Percentiles rank a stretch among this genome's conserved stretches.
phyloP scores from a whole-genome alignment of 2,888 invertebrate species.

The Lepidocyrtoides sp. region DNA sequence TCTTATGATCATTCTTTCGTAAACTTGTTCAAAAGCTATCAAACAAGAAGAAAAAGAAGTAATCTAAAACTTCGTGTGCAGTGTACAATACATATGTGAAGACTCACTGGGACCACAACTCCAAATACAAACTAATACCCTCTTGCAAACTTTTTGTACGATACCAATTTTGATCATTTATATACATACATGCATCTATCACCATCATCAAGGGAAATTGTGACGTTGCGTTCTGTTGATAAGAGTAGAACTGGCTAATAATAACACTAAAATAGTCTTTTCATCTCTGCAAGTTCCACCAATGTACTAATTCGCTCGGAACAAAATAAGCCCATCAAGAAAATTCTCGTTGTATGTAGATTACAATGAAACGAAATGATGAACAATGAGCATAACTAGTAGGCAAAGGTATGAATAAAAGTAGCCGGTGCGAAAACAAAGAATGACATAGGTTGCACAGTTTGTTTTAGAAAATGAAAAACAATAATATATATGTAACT shows the following conservation, averaged over 20 bases:
- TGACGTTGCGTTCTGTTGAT: conserved; percentile 20
- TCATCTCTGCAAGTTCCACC: too few relatives aligned
- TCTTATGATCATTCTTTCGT: conserved; percentile 26
- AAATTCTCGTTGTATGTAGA: too few relatives aligned
- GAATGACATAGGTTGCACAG: too few relatives aligned
- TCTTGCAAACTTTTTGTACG: not conserved
- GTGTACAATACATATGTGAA: not conserved
- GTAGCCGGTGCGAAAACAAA: too few relatives aligned
- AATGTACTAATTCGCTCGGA: too few relatives aligned
- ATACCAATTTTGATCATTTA: conserved; percentile 22
- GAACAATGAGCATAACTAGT: too few relatives aligned
- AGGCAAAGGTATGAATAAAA: too few relatives aligned
- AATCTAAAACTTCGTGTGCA: conserved; percentile 12
- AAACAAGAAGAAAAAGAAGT: conserved; percentile 20
- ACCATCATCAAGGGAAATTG: not conserved
- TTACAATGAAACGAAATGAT: too few relatives aligned
- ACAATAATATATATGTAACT: not conserved
- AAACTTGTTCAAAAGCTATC: conserved; percentile 49
- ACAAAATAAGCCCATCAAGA: too few relatives aligned
- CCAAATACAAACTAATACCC: not conserved
- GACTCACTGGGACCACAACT: not conserved
- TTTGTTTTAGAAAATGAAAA: not conserved
- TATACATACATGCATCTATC: not conserved
- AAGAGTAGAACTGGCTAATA: not conserved
- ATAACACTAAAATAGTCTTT: too few relatives aligned